Evolutionary conservation across 2,113 vertebrate species (phyloP), one percentile per base, ranked within the genome.

Genomic region (Nibea albiflora): DNA sequence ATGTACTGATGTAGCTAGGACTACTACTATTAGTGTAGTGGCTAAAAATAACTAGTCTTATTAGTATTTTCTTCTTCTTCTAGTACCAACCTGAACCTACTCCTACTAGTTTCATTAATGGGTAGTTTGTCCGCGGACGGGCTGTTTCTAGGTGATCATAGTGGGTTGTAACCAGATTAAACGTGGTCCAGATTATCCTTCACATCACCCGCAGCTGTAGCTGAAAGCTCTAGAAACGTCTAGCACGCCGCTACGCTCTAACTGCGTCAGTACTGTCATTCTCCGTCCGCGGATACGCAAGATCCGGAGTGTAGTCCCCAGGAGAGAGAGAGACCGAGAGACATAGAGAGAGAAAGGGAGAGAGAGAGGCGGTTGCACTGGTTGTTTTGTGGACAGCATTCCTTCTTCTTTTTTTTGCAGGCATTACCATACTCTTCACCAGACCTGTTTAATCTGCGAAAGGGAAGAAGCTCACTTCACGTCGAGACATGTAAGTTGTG

Each of bases 161-260:
- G 12, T 49, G 39, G 22, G 50, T 72, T 67, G 65, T 16, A 58
- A 62, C 47, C 42, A 2, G 35, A 61, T 60, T 61, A 68, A 12
- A 58, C 31, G 1, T 31, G n/a, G 9, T 39, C 49, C 47, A 47
- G 68, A 50, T 46, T 24, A 39, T 39, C 62, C 46, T 26, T 68
- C 24, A 50, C 64, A 0, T 90, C 70, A 79, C 44, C 46, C 10
- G 80, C 84, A 88, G 88, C 72, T 78, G 91, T 67, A 77, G 56
- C 74, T 87, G 86, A 88, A 93, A 68, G 81, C 85, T 95, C 93
- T 93, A 93, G 93, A 94, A 94, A 84, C 61, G 61, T 64, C 61
- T 46, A 64, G n/a, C 92, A 46, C 44, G 44, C 60, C 88, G 77
- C 92, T 56, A 64, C 88, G 77, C 52, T 19, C 6, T 14, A 56